Evolutionary conservation across 2,113 vertebrate genomes (phyloP).

Genomic region (Phalacrocorax carbo): DNA sequence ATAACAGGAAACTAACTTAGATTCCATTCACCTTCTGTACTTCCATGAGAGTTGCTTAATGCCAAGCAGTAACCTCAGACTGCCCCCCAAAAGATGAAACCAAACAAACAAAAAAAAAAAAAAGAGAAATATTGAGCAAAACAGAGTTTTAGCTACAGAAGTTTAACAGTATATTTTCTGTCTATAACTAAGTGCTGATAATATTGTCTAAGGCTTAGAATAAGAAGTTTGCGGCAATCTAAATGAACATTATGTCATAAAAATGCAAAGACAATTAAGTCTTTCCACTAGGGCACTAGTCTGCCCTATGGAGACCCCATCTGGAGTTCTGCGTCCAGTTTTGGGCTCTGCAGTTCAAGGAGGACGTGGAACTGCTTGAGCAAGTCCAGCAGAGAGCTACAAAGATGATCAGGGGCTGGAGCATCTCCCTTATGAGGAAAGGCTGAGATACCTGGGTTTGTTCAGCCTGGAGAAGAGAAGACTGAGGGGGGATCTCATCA

Average conservation of each 20-base stretch:
- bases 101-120: background rate
- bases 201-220: background rate
- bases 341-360: too few relatives aligned
- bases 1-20: background rate
- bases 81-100: background rate
- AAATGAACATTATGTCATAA: background rate
- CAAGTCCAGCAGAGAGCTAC: too few relatives aligned
- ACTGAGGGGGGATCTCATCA: too few relatives aligned
- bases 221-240: background rate
- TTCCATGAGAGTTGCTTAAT: background rate
- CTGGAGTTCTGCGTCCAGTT: too few relatives aligned
- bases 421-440: too few relatives aligned
- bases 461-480: too few relatives aligned
- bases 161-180: background rate
- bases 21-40: background rate
- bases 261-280: background rate
- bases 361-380: too few relatives aligned
- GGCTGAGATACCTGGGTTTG: too few relatives aligned
- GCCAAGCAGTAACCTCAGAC: background rate
- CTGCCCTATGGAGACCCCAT: too few relatives aligned
- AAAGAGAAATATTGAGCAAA: background rate
- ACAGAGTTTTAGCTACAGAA: background rate
- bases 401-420: too few relatives aligned
- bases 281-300: too few relatives aligned
- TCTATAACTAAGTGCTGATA: background rate